Conservation (phyloP, 1,140 invertebrate species). For the Centruroides sculpturatus region DNA sequence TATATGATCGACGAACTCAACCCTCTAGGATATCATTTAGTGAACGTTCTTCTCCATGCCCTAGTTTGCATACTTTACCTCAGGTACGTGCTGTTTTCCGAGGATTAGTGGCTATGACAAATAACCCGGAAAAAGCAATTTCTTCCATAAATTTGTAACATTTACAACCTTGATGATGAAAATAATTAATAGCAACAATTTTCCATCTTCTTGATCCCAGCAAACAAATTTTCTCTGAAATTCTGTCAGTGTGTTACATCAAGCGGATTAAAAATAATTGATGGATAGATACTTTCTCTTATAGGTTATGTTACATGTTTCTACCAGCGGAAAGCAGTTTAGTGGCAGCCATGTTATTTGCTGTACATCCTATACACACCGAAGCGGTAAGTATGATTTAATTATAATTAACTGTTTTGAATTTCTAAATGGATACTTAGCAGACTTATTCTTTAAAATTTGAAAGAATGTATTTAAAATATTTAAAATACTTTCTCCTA, state of each 20-base stretch:
- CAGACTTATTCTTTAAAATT: too few relatives aligned
- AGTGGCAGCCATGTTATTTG: constrained; percentile 79
- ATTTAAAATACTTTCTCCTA: too few relatives aligned
- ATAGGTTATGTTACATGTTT: constrained; percentile 9
- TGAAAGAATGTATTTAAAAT: too few relatives aligned
- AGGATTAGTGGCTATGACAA: neutral
- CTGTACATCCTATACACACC: constrained; percentile 91
- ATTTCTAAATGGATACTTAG: too few relatives aligned
- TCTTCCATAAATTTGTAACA: neutral
- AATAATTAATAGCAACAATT: neutral
- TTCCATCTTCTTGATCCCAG: neutral
- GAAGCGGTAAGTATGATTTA: constrained; percentile 68
- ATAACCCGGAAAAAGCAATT: neutral
- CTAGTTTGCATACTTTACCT: constrained; percentile 73
- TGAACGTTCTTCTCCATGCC: constrained; percentile 72
- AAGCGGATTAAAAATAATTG: neutral
- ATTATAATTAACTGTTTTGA: too few relatives aligned
- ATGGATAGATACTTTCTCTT: neutral
- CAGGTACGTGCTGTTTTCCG: constrained; percentile 40
- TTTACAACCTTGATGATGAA: neutral
- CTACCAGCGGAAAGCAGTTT: constrained; percentile 1
- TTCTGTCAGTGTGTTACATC: neutral
- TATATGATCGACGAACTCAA: constrained; percentile 71
- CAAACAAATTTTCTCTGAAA: neutral
- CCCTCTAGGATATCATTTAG: constrained; percentile 76